A percentile compares a stretch with the other conserved stretches of the same genome.
Evolutionary conservation across 2,113 vertebrate genomes (phyloP).

Genomic region (Acanthochromis polyacanthus): DNA sequence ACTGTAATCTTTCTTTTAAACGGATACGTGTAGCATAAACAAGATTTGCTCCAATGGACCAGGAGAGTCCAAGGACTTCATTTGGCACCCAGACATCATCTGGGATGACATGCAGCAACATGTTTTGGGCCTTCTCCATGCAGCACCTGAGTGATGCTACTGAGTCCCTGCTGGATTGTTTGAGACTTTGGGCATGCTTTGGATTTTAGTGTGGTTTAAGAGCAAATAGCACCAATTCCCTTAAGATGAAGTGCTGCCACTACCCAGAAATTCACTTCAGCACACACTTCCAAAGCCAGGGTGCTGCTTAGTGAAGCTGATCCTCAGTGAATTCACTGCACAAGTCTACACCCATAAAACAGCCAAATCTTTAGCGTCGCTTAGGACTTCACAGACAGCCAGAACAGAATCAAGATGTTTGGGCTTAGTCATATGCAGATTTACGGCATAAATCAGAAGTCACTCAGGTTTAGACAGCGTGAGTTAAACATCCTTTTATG

Average conservation of each 20-base stretch:
- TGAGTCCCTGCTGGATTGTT: not conserved
- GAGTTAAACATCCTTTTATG: no score
- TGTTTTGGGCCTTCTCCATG: not conserved
- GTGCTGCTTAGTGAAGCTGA: not conserved
- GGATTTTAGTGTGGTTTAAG: not conserved
- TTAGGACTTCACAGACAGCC: not conserved
- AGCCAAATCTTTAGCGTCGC: not conserved
- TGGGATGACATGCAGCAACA: not conserved
- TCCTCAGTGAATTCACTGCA: not conserved
- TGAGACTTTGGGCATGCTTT: not conserved
- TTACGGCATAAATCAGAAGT: not conserved
- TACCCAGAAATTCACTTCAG: not conserved
- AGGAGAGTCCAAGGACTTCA: not conserved
- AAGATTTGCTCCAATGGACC: constrained; percentile 8
- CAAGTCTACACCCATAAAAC: not conserved
- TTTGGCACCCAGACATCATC: no score
- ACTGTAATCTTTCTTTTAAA: not conserved
- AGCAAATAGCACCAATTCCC: not conserved
- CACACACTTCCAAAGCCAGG: not conserved
- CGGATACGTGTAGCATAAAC: not conserved
- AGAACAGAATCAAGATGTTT: not conserved
- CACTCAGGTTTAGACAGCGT: no score
- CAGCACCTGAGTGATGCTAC: not conserved
- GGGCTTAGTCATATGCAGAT: not conserved
- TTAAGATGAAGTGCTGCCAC: not conserved